Evolutionary conservation across 1,140 invertebrate species (phyloP), one percentile per base, ranked within the genome.

Genomic region (Apis florea): DNA sequence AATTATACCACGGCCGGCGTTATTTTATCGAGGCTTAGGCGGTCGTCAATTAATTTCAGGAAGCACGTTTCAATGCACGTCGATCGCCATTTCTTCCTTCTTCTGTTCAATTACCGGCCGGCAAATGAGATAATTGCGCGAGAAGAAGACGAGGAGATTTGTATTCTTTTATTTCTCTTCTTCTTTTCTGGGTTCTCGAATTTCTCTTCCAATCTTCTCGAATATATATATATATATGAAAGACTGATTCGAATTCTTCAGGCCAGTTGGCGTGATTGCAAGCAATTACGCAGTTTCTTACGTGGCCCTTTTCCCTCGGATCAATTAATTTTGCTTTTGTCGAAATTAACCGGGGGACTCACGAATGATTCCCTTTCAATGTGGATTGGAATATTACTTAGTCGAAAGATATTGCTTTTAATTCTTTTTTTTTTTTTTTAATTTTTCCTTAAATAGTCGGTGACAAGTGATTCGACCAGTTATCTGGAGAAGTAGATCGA

Each of bases 261-360:
- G 79, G 53, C 58, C 71, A 66, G 63, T 64, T 92, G 86, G 91
- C 91, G 91, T 92, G 91, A 86, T 90, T 75, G 66, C 77, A 58
- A 81, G 83, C 90, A 89, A 89, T 91, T 91, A 89, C 76, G 69
- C 64, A 79, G 78, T 86, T 88, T 85, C 88, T 89, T 89, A 88
- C 66, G 71, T 75, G 21, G 59, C 63, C 69, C 71, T 61, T 67
- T 70, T 71, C 74, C 84, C 78, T 63, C 82, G 49, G 82, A 86
- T 85, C 91, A 92, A 92, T 92, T 92, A 92, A n/a, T n/a, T 93
- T 92, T 90, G 88, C 90, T 91, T 91, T 70, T 89, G 85, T 80
- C 87, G 82, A 91, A 92, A 91, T 92, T 92, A 92, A 91, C 88
- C 89, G 89, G 67, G 63, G 61, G 82, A 81, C n/a, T 85, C 74